Percentiles rank a stretch among this genome's conserved stretches.
Evolutionary conservation across 2,113 vertebrate genomes (phyloP).

Genomic region (Oxyura jamaicensis): DNA sequence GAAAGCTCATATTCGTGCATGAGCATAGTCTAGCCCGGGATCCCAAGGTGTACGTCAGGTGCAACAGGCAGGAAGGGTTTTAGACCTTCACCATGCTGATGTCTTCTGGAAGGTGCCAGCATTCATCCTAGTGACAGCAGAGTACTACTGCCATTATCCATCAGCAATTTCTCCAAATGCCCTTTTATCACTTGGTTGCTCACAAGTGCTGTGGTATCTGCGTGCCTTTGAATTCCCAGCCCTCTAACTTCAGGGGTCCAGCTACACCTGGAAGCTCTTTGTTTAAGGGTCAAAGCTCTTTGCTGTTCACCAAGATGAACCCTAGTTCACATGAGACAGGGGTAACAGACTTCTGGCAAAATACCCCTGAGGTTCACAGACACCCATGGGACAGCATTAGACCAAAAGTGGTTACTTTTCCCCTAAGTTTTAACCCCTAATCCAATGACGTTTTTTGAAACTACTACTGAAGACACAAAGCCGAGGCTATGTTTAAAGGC

Average conservation of each 20-base stretch:
- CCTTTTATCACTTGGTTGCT: rapidly evolving
- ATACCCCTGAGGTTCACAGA: neutral
- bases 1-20: neutral
- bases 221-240: neutral
- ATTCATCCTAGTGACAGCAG: neutral
- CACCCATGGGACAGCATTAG: neutral
- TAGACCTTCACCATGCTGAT: neutral
- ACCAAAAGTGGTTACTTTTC: neutral
- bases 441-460: constrained; percentile 29
- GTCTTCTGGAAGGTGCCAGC: neutral
- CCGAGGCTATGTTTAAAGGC: constrained; percentile 17
- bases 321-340: rapidly evolving
- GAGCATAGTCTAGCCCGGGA: neutral
- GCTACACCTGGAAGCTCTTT: neutral
- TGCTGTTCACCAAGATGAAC: neutral
- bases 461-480: constrained; percentile 31
- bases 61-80: rapidly evolving
- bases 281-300: neutral
- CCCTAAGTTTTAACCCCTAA: constrained; percentile 3
- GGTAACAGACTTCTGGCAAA: neutral
- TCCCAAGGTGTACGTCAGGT: neutral
- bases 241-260: rapidly evolving
- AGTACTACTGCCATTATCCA: neutral
- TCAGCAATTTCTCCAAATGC: rapidly evolving
- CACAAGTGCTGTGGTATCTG: neutral